Percentiles rank a stretch among this genome's conserved stretches.
phyloP scores from a whole-genome alignment of 2,113 vertebrate genomes.

The Heterotilapia buettikoferi region DNA sequence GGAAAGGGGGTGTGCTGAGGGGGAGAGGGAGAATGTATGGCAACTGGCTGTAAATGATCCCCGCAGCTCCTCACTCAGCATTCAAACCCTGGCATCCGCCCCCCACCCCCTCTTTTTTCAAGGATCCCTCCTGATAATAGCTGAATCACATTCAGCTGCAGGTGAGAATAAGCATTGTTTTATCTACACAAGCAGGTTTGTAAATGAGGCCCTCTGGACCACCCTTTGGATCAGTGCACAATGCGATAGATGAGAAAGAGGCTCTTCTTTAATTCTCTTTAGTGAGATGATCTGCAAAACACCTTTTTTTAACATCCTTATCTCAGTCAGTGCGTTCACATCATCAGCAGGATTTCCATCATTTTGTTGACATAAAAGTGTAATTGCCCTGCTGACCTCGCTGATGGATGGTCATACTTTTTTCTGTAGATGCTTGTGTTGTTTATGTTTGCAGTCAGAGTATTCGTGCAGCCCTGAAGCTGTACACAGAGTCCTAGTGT shows the following conservation, averaged over 20 bases:
- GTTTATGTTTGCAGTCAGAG: not conserved
- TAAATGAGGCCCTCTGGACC: conserved; percentile 36
- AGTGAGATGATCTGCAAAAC: conserved; percentile 4
- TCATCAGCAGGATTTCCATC: conserved; percentile 21
- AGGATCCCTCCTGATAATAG: conserved; percentile 53
- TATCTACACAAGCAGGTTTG: conserved; percentile 41
- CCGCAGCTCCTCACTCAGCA: conserved; percentile 23
- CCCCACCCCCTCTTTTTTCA: conserved; percentile 1
- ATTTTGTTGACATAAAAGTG: conserved; percentile 13
- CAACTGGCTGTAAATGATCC: conserved; percentile 59
- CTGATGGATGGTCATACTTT: conserved; percentile 1
- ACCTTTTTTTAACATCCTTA: conserved; percentile 35
- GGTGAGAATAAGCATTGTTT: conserved; percentile 63
- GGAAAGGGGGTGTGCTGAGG: conserved; percentile 28
- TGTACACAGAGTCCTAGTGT: not conserved
- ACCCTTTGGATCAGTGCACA: conserved; percentile 24
- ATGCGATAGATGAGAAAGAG: not conserved
- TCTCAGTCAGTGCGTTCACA: conserved; percentile 15
- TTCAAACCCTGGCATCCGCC: conserved; percentile 32
- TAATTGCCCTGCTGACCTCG: not conserved
- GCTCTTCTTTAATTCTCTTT: conserved; percentile 25
- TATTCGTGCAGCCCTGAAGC: not conserved
- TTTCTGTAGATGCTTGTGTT: not conserved
- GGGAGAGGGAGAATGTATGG: conserved; percentile 43
- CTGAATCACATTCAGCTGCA: conserved; percentile 58